These are phyloP conservation scores for Chironomus tepperi DNA, from an alignment of 1,140 invertebrate species.

Conservation along the genomic window DNA sequence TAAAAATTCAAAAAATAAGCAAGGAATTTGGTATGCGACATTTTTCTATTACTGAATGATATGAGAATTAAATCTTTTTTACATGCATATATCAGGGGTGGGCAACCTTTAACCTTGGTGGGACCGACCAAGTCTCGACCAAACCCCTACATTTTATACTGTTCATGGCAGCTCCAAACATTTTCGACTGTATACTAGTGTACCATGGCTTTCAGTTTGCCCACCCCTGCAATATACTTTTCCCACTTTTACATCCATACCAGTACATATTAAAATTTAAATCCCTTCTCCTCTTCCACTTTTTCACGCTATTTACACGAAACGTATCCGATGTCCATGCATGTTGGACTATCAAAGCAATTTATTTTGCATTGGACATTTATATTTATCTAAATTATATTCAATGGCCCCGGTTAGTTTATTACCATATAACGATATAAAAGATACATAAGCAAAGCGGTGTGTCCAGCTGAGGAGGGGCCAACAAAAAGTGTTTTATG, in stretches of 20 bases:
- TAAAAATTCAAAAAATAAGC: background rate
- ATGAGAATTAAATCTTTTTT: too few species aligned
- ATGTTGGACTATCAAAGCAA: background rate
- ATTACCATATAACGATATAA: background rate
- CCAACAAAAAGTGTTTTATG: too few species aligned
- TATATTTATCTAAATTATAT: constrained; percentile 15
- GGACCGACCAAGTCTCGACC: too few species aligned
- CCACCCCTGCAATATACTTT: background rate
- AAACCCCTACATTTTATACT: too few species aligned
- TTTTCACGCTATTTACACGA: background rate
- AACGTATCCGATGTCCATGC: background rate
- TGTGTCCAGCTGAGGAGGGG: too few species aligned
- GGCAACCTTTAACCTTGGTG: too few species aligned
- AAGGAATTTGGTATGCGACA: background rate
- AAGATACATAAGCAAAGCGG: too few species aligned
- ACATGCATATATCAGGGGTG: too few species aligned
- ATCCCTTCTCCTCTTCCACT: background rate
- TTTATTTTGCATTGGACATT: constrained; percentile 14
- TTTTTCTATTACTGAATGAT: background rate
- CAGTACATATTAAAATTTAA: background rate
- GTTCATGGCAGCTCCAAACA: too few species aligned
- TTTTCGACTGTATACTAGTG: too few species aligned
- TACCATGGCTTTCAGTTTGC: too few species aligned
- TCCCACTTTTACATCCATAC: background rate
- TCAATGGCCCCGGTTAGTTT: background rate